phyloP scores from a whole-genome alignment of 2,113 vertebrate genomes.

The Chloropsis hardwickii region DNA sequence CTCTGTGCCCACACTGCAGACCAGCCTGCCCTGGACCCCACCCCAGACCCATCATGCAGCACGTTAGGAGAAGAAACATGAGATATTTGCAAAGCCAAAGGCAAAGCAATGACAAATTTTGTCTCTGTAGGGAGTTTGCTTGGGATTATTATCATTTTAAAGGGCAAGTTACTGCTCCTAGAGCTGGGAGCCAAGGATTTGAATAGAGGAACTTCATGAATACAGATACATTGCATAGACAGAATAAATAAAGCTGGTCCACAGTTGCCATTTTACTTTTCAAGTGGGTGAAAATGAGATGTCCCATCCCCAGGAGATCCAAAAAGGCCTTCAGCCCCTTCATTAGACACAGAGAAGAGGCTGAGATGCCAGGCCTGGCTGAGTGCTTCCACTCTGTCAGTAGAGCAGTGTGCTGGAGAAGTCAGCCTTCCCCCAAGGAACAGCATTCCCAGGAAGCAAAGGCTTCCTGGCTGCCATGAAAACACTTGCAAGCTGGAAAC shows the following conservation, averaged over 20 bases:
- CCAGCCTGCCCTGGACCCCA: background rate
- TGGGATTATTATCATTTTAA: background rate
- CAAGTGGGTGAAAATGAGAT: background rate
- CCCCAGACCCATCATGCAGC: fast-evolving
- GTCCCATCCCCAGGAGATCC: background rate
- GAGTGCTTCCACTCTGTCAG: background rate
- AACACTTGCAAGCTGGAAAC: background rate
- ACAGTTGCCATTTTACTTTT: background rate
- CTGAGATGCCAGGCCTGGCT: background rate
- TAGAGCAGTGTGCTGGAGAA: background rate
- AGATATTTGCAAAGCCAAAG: background rate
- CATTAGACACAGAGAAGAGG: background rate
- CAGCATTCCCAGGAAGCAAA: background rate
- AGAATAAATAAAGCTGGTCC: background rate
- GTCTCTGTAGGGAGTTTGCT: background rate
- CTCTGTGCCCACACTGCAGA: background rate
- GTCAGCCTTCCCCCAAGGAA: background rate
- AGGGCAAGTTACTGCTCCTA: background rate
- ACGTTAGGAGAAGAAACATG: background rate
- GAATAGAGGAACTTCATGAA: background rate
- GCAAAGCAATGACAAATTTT: background rate
- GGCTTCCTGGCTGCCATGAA: background rate
- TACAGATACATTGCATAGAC: background rate
- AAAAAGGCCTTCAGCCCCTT: background rate
- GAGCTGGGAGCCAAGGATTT: background rate